Conservation (phyloP, 1,140 invertebrate genomes). For the Caenorhabditis briggsae region DNA sequence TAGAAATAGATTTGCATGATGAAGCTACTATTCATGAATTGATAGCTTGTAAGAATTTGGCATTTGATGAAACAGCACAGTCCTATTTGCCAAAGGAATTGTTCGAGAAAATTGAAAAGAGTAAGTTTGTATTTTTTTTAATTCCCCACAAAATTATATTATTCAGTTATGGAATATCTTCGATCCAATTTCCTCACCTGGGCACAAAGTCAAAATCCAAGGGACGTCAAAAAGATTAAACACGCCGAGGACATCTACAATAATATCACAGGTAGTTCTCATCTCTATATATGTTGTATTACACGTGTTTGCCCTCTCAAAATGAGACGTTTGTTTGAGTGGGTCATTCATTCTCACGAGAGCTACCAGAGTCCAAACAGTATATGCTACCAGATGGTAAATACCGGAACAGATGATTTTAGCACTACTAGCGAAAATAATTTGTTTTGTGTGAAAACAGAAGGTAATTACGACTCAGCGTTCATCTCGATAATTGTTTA, state of each 20-base stretch:
- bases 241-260: slow-evolving; percentile 53
- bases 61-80: slow-evolving; percentile 46
- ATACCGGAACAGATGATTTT: slow-evolving; percentile 43
- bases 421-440: neutral
- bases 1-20: slow-evolving; percentile 61
- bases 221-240: neutral
- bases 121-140: neutral
- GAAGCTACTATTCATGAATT: slow-evolving; percentile 55
- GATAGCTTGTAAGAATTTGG: slow-evolving; percentile 60
- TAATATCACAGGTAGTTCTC: slow-evolving; percentile 42
- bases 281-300: neutral
- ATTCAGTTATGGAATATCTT: slow-evolving; percentile 59
- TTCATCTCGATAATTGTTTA: too few relatives aligned
- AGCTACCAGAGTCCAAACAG: slow-evolving; percentile 18
- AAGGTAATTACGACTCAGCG: neutral
- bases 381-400: slow-evolving; percentile 50
- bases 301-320: slow-evolving; percentile 57
- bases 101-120: slow-evolving; percentile 46
- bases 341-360: slow-evolving; percentile 49
- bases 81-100: slow-evolving; percentile 52
- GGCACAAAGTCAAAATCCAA: neutral
- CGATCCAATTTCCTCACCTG: neutral
- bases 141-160: neutral
- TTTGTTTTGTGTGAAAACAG: neutral
- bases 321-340: slow-evolving; percentile 55